A percentile compares a stretch with the other conserved stretches of the same genome.
These are phyloP conservation scores for Gopherus evgoodei DNA, from an alignment of 2,113 vertebrate genomes.

Conservation along the genomic window DNA sequence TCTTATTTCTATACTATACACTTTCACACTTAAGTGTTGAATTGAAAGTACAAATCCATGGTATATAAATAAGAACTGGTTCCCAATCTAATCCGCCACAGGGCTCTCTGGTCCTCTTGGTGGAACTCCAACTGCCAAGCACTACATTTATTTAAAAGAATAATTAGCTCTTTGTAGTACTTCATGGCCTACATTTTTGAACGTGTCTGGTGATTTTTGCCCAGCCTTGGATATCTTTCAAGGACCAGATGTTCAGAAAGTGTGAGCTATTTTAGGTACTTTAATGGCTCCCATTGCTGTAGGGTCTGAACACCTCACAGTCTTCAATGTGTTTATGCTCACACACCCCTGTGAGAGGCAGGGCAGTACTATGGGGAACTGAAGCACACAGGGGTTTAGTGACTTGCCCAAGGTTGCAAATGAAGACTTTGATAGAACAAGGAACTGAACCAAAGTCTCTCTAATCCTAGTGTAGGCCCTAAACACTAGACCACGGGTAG, in stretches of 20 bases:
- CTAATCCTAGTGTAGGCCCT: neutral
- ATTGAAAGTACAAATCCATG: neutral
- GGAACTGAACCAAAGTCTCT: neutral
- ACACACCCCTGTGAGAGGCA: neutral
- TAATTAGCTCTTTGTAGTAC: neutral
- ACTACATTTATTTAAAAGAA: neutral
- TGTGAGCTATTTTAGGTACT: neutral
- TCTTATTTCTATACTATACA: neutral
- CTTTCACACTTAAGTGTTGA: neutral
- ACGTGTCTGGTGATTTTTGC: neutral
- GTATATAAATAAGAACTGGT: neutral
- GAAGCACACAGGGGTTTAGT: neutral
- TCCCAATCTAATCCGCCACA: neutral
- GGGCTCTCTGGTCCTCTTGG: neutral
- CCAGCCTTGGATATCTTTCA: neutral
- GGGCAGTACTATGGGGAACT: neutral
- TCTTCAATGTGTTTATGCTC: neutral
- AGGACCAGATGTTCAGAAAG: neutral
- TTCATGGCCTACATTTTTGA: neutral
- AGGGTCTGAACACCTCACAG: neutral
- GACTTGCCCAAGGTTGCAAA: neutral
- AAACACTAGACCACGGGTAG: neutral
- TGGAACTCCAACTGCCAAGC: neutral
- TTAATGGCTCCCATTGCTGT: neutral
- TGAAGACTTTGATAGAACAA: neutral